phyloP scores from a whole-genome alignment of 2,888 invertebrate genomes.

The Drosophila monieri region DNA sequence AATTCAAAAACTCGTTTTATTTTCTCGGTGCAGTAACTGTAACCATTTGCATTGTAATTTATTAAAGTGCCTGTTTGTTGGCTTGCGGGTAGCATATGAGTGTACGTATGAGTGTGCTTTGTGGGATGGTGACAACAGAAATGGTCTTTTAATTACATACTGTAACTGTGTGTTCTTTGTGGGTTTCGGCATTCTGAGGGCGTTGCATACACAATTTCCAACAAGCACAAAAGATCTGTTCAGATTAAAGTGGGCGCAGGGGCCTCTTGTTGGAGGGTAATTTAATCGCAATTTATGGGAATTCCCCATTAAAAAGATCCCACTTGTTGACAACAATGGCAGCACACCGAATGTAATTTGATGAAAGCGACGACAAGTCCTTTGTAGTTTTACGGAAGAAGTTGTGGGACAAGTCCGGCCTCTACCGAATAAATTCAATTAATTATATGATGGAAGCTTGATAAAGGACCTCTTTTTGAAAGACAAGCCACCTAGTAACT shows the following conservation, averaged over 20 bases:
- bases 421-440: too few species aligned
- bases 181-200: slow-evolving; percentile 28
- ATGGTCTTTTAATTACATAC: slow-evolving; percentile 62
- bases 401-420: not conserved
- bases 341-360: not conserved
- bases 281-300: slow-evolving; percentile 31
- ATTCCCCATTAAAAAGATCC: slow-evolving; percentile 13
- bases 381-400: not conserved
- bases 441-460: too few species aligned
- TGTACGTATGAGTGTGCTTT: not conserved
- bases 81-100: not conserved
- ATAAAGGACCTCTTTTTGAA: too few species aligned
- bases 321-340: slow-evolving; percentile 4
- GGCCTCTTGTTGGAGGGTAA: slow-evolving; percentile 24
- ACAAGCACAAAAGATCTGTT: slow-evolving; percentile 50
- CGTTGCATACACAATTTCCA: slow-evolving; percentile 41
- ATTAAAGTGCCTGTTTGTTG: slow-evolving; percentile 24
- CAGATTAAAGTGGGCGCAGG: slow-evolving; percentile 38
- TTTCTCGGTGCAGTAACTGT: slow-evolving; percentile 7
- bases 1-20: not conserved
- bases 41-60: slow-evolving; percentile 33
- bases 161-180: slow-evolving; percentile 40
- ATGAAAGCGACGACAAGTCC: not conserved
- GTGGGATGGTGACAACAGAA: slow-evolving; percentile 41
- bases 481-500: not conserved